Conservation (phyloP, 2,797 vertebrate genomes). For the Silurus lanzhouensis region DNA sequence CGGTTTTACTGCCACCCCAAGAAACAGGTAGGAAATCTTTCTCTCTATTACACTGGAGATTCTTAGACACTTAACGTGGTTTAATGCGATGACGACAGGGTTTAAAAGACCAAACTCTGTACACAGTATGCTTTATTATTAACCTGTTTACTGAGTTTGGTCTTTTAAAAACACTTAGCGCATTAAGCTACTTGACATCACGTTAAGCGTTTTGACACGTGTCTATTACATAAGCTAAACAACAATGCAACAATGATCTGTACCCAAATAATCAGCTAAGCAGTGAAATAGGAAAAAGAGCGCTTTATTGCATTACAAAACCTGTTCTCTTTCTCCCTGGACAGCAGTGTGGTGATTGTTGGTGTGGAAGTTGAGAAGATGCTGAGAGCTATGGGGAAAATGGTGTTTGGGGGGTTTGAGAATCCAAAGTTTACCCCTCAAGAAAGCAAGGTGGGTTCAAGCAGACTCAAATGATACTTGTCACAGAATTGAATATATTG, state of each 20-base stretch:
- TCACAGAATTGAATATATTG: background rate
- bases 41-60: background rate
- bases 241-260: too few species aligned
- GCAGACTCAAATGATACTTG: background rate
- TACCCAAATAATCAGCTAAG: background rate
- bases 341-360: background rate
- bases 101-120: too few species aligned
- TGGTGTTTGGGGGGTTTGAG: slow-evolving; percentile 70
- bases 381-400: slow-evolving; percentile 70
- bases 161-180: too few species aligned
- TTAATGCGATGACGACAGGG: too few species aligned
- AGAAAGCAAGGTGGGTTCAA: slow-evolving; percentile 66
- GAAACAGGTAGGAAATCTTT: slow-evolving; percentile 18
- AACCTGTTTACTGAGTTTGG: too few species aligned
- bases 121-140: too few species aligned
- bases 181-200: too few species aligned
- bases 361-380: slow-evolving; percentile 55
- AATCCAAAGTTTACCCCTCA: slow-evolving; percentile 66
- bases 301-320: background rate
- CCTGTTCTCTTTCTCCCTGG: background rate
- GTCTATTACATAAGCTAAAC: too few species aligned
- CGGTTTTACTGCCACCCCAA: background rate
- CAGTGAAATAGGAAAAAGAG: too few species aligned
- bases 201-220: too few species aligned
- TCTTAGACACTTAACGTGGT: too few species aligned